Conservation (phyloP, 2,797 vertebrate species). For the Bradypodion pumilum region DNA sequence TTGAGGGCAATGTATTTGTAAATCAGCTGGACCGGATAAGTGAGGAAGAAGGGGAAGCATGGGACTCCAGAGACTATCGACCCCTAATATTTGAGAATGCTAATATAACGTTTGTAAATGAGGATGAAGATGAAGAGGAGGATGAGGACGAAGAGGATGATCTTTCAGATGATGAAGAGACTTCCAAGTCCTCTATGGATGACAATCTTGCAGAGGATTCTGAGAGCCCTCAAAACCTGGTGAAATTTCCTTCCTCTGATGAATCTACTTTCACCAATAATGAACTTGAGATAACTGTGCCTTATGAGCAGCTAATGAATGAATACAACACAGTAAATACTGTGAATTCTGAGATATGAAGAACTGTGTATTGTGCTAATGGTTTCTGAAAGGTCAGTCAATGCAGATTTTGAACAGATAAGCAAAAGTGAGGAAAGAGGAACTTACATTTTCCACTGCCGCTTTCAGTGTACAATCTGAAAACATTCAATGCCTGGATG, state of each 20-base stretch:
- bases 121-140: conserved; percentile 79
- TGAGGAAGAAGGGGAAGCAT: conserved; percentile 81
- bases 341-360: conserved; percentile 79
- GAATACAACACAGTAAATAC: conserved; percentile 88
- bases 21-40: conserved; percentile 95
- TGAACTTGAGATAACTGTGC: conserved; percentile 81
- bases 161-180: conserved; percentile 82
- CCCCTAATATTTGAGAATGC: conserved; percentile 86
- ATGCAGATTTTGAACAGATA: conserved; percentile 33
- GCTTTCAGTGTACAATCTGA: conserved; percentile 50
- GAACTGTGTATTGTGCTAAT: neutral
- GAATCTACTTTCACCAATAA: conserved; percentile 89
- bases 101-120: conserved; percentile 88
- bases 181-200: conserved; percentile 83
- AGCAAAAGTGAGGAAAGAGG: conserved; percentile 45
- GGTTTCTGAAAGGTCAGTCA: conserved; percentile 45
- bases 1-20: conserved; percentile 73
- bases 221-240: conserved; percentile 66
- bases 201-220: conserved; percentile 73
- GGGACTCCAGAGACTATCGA: conserved; percentile 89
- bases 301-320: conserved; percentile 91
- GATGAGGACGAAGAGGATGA: conserved; percentile 79
- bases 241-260: conserved; percentile 79
- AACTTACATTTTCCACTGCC: conserved; percentile 18
- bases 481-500: conserved; percentile 39